A percentile compares a stretch with the other conserved stretches of the same genome.
These are phyloP conservation scores for Pseudochromis fuscus DNA, from an alignment of 2,797 vertebrate genomes.

Conservation along the genomic window DNA sequence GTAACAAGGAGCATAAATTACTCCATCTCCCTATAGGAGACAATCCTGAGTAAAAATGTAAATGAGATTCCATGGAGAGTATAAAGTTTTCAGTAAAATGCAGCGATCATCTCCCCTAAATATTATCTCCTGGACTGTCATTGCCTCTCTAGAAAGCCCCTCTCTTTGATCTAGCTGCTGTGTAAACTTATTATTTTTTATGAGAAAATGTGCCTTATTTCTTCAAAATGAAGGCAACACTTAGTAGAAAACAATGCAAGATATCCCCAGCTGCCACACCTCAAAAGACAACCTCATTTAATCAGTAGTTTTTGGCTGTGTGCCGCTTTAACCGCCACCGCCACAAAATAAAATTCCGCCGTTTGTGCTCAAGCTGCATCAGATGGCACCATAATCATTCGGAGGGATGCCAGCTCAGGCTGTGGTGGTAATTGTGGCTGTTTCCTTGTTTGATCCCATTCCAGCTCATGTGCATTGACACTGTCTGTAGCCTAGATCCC, in stretches of 20 bases:
- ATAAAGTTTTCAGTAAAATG: slow-evolving; percentile 42
- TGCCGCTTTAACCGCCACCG: slow-evolving; percentile 32
- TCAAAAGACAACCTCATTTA: slow-evolving; percentile 48
- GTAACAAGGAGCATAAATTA: slow-evolving; percentile 75
- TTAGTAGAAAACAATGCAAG: slow-evolving; percentile 22
- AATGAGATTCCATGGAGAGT: slow-evolving; percentile 60
- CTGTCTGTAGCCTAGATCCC: slow-evolving; percentile 46
- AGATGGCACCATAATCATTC: slow-evolving; percentile 57
- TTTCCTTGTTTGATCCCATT: slow-evolving; percentile 63
- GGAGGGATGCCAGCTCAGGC: slow-evolving; percentile 53
- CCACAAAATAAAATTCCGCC: slow-evolving; percentile 35
- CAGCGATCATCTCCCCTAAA: slow-evolving; percentile 36
- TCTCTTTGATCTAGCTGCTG: slow-evolving; percentile 37
- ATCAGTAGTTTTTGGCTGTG: slow-evolving; percentile 45
- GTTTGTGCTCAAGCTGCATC: slow-evolving; percentile 56
- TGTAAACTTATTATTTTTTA: slow-evolving; percentile 15
- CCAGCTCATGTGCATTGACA: slow-evolving; percentile 53
- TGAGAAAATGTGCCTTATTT: slow-evolving; percentile 12
- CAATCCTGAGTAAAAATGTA: slow-evolving; percentile 59
- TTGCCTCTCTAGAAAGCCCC: slow-evolving; percentile 15
- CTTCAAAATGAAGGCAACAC: slow-evolving; percentile 2
- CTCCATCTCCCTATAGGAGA: slow-evolving; percentile 61
- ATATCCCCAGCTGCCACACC: slow-evolving; percentile 42
- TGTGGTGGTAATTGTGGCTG: slow-evolving; percentile 59
- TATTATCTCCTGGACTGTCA: slow-evolving; percentile 21